Evolutionary conservation across 2,888 invertebrate species (phyloP).

Genomic region (Pammene aurita): DNA sequence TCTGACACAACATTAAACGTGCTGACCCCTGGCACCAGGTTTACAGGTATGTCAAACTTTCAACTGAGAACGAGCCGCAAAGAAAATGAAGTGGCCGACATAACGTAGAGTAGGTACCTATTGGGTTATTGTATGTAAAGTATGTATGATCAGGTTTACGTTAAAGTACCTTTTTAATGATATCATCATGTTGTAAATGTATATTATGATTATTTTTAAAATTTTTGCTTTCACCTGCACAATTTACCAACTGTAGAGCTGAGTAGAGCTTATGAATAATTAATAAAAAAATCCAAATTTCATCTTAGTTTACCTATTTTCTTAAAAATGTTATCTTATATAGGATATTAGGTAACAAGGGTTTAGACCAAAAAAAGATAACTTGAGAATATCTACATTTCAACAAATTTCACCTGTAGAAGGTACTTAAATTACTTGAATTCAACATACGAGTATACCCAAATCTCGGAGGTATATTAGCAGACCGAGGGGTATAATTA

Average conservation of each 20-base stretch:
- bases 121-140: background rate
- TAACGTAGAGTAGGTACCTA: background rate
- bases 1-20: conserved; percentile 37
- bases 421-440: too few species aligned
- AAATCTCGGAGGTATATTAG: conserved; percentile 21
- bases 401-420: too few species aligned
- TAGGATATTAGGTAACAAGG: too few species aligned
- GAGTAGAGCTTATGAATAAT: background rate
- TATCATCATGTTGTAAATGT: too few species aligned
- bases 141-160: too few species aligned
- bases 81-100: conserved; percentile 1
- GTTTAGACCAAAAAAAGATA: too few species aligned
- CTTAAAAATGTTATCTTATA: too few species aligned
- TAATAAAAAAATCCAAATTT: background rate
- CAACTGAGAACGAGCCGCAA: conserved; percentile 4
- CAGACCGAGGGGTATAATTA: conserved; percentile 20
- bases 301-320: too few species aligned
- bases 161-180: too few species aligned
- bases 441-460: background rate
- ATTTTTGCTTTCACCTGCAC: too few species aligned
- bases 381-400: too few species aligned
- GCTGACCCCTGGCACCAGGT: conserved; percentile 40
- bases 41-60: conserved; percentile 40
- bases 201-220: too few species aligned
- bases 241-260: background rate